These are phyloP conservation scores for Parapristionchus giblindavisi DNA, from an alignment of 2,888 invertebrate species.

Conservation along the genomic window DNA sequence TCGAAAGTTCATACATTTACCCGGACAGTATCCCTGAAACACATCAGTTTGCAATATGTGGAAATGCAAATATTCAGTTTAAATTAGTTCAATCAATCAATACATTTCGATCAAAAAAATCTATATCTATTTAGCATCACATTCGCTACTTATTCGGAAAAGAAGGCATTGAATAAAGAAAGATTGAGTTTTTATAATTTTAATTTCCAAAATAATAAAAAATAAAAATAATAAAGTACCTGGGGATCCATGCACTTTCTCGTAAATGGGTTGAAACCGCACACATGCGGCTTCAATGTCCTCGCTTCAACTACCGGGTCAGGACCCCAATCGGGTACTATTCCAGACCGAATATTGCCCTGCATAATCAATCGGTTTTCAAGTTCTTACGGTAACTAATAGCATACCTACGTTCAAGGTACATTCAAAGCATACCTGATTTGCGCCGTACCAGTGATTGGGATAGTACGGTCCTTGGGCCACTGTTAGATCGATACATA, in stretches of 20 bases:
- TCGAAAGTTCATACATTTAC: conserved; percentile 62
- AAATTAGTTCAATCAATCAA: background rate
- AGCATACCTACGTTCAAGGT: background rate
- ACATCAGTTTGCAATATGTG: background rate
- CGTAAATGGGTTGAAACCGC: conserved; percentile 59
- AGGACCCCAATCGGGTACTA: conserved; percentile 1
- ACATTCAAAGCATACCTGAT: conserved; percentile 44
- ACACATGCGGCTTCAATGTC: conserved; percentile 51
- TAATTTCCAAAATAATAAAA: no score
- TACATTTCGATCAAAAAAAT: no score
- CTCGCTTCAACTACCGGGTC: background rate
- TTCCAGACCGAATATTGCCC: conserved; percentile 12
- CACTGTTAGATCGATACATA: background rate
- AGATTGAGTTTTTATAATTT: no score
- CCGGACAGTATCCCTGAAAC: conserved; percentile 50
- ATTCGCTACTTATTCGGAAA: no score
- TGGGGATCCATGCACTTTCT: conserved; percentile 59
- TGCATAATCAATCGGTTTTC: no score
- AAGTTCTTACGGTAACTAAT: background rate
- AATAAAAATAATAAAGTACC: no score
- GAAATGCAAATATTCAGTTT: background rate
- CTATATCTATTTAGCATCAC: no score
- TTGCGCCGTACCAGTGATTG: conserved; percentile 61
- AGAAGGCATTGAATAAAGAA: no score
- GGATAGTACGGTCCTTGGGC: conserved; percentile 51